Percentiles rank a stretch among this genome's conserved stretches.
Conservation (phyloP, 2,888 invertebrate genomes). For the Apodemia mormo region DNA sequence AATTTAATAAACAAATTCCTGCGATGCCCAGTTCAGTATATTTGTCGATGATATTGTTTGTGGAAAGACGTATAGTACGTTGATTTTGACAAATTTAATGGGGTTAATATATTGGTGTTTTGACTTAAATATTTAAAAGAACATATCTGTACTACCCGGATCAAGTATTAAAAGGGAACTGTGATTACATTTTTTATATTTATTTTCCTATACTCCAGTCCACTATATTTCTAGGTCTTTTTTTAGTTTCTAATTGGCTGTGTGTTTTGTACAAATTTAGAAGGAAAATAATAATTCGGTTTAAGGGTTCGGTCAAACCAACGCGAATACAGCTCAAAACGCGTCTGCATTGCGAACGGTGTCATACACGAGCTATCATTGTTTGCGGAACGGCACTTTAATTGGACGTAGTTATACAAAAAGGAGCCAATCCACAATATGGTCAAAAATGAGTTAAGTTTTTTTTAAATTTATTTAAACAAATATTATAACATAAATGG, state of each 20-base stretch:
- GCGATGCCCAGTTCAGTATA: slow-evolving; percentile 11
- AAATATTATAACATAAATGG: too few species aligned
- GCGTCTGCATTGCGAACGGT: background rate
- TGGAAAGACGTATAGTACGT: slow-evolving; percentile 28
- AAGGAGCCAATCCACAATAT: too few species aligned
- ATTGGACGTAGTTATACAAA: too few species aligned
- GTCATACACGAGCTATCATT: background rate
- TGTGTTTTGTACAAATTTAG: too few species aligned
- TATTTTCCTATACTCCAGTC: too few species aligned
- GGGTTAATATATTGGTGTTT: slow-evolving; percentile 31
- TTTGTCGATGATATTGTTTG: slow-evolving; percentile 44
- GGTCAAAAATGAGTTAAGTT: too few species aligned
- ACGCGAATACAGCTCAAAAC: background rate
- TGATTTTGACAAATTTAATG: slow-evolving; percentile 41
- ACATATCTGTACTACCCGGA: slow-evolving; percentile 14
- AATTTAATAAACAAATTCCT: background rate
- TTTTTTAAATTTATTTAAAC: too few species aligned
- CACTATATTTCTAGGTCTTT: too few species aligned
- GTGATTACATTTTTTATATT: background rate
- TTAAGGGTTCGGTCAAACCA: background rate
- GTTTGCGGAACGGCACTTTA: background rate
- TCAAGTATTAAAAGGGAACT: slow-evolving; percentile 1
- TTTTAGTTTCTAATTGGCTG: too few species aligned
- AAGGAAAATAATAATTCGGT: too few species aligned
- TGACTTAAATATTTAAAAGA: slow-evolving; percentile 18